These are phyloP conservation scores for Frieseomelitta varia DNA, from an alignment of 1,140 invertebrate species.

Conservation along the genomic window DNA sequence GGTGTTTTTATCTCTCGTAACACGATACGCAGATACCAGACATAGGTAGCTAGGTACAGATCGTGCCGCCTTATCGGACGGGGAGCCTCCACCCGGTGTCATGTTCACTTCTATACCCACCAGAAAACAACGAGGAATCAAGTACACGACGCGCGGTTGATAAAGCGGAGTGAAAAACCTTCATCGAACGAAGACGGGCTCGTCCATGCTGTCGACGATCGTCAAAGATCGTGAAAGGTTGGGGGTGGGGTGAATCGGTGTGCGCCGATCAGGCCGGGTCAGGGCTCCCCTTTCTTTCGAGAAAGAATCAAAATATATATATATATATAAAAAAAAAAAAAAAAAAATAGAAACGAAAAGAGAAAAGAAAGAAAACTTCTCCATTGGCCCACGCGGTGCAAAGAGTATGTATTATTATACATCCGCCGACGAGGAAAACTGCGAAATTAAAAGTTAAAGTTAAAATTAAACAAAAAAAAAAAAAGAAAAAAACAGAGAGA, in stretches of 20 bases:
- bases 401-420: neutral
- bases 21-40: conserved; percentile 47
- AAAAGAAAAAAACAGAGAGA: neutral
- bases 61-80: conserved; percentile 65
- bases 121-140: conserved; percentile 43
- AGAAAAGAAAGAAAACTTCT: neutral
- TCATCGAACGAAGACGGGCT: conserved; percentile 28
- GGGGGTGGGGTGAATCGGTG: conserved; percentile 30
- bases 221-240: conserved; percentile 45
- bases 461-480: neutral
- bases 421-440: neutral
- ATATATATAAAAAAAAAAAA: too few species aligned
- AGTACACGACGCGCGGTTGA: conserved; percentile 18
- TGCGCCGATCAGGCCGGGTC: conserved; percentile 81
- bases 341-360: too few species aligned
- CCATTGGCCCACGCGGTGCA: conserved; percentile 5
- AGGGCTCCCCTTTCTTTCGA: conserved; percentile 74
- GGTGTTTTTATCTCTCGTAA: conserved; percentile 64
- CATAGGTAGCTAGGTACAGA: conserved; percentile 53
- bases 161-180: conserved; percentile 22
- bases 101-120: conserved; percentile 55
- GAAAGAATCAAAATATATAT: neutral
- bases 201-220: neutral
- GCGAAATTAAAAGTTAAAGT: neutral
- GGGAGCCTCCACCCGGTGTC: conserved; percentile 78